phyloP scores from a whole-genome alignment of 2,113 vertebrate genomes.

The Tiliqua scincoides region DNA sequence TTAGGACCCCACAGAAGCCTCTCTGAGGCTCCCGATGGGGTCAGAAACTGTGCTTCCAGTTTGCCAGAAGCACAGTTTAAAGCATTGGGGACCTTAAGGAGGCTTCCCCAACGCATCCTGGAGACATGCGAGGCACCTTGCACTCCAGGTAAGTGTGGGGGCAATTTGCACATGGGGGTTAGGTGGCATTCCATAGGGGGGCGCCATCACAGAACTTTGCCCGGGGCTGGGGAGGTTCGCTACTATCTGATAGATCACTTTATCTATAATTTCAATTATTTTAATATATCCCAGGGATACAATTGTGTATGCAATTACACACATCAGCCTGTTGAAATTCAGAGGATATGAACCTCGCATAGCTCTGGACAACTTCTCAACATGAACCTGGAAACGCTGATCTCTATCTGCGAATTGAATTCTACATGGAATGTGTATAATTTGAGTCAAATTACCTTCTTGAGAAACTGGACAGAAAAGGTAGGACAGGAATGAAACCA shows the following conservation, averaged over 20 bases:
- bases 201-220: no score
- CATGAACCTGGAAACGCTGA: conserved; percentile 1
- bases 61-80: no score
- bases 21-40: no score
- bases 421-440: not conserved
- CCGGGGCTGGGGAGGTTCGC: no score
- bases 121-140: no score
- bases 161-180: no score
- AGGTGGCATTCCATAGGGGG: no score
- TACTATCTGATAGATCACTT: not conserved
- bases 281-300: not conserved
- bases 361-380: not conserved
- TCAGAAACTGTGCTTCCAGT: no score
- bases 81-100: no score
- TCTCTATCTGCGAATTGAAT: not conserved
- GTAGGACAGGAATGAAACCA: not conserved
- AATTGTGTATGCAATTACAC: not conserved
- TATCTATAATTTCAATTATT: not conserved
- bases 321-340: not conserved
- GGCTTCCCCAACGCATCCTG: no score
- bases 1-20: no score
- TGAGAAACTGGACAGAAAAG: not conserved
- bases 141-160: no score
- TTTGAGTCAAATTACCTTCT: conserved; percentile 16
- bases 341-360: not conserved